Percentiles rank a stretch among this genome's conserved stretches.
Conservation (phyloP, 2,113 vertebrate genomes). For the Petaurus breviceps region DNA sequence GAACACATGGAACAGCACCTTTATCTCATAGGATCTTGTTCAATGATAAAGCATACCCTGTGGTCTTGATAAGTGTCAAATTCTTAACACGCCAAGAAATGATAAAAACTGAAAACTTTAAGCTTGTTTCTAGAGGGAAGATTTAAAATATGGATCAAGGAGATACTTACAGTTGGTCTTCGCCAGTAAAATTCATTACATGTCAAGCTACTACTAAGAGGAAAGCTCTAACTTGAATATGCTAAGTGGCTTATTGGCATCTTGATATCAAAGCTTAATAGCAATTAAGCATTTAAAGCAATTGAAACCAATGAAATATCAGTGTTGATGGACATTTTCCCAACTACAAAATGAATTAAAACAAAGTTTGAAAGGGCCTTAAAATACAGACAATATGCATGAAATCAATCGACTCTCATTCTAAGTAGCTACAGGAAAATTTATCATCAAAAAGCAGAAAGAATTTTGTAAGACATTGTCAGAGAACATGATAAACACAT, state of each 20-base stretch:
- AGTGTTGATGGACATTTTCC: background rate
- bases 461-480: background rate
- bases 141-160: background rate
- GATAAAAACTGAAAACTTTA: background rate
- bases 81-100: background rate
- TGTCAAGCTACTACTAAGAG: background rate
- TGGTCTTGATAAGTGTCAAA: background rate
- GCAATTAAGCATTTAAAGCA: background rate
- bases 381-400: background rate
- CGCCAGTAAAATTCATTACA: background rate
- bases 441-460: background rate
- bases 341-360: background rate
- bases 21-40: background rate
- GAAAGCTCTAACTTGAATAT: background rate
- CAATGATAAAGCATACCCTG: background rate
- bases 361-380: background rate
- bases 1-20: background rate
- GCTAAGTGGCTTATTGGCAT: background rate
- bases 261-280: background rate
- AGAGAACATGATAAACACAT: background rate
- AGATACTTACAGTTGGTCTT: background rate
- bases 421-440: background rate
- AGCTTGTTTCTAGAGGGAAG: background rate
- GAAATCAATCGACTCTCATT: background rate
- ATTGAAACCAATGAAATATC: background rate